Evolutionary conservation across 2,888 invertebrate genomes (phyloP).

Genomic region (Lepidochitona cinerea): DNA sequence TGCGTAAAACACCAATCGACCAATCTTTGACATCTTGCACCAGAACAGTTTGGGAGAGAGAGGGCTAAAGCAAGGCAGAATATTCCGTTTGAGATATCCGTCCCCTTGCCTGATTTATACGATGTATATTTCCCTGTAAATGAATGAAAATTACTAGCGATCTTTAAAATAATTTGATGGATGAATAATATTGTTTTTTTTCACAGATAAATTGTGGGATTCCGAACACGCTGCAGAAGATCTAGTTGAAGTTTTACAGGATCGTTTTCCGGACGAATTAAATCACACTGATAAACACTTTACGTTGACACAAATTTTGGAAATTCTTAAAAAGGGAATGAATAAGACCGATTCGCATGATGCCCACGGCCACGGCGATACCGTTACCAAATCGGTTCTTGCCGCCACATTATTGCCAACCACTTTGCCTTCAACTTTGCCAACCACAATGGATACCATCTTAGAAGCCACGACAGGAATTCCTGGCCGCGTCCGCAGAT

Average conservation of each 20-base stretch:
- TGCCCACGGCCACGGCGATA: background rate
- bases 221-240: conserved; percentile 36
- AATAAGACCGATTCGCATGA: background rate
- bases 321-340: background rate
- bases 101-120: too few species aligned
- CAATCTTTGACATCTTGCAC: too few species aligned
- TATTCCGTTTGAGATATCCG: too few species aligned
- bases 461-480: background rate
- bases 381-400: background rate
- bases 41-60: too few species aligned
- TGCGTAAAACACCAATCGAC: too few species aligned
- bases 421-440: too few species aligned
- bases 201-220: conserved; percentile 46
- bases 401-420: background rate
- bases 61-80: too few species aligned
- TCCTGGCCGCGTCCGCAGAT: background rate
- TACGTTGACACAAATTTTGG: background rate
- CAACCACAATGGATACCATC: background rate
- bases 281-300: background rate
- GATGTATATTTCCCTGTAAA: too few species aligned
- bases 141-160: too few species aligned
- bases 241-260: conserved; percentile 28
- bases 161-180: too few species aligned
- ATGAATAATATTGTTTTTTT: background rate
- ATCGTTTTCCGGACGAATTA: conserved; percentile 29